Evolutionary conservation across 1,140 invertebrate species (phyloP).

Genomic region (Lycorma delicatula): DNA sequence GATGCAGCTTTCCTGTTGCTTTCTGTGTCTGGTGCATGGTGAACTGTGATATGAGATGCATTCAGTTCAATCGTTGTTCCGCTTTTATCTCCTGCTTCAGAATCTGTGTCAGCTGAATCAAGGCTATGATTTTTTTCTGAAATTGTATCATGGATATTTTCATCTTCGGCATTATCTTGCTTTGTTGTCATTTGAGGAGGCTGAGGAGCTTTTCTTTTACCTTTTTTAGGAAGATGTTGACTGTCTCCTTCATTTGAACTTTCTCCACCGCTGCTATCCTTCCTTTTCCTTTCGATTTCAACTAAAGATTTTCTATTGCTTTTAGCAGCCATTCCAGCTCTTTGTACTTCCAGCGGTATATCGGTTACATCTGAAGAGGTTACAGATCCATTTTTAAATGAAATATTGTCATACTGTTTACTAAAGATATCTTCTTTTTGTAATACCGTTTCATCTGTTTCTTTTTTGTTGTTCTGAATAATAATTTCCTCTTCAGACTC

Average conservation of each 20-base stretch:
- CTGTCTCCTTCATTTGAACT: constrained; percentile 18
- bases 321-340: constrained; percentile 56
- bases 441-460: constrained; percentile 18
- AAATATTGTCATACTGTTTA: constrained; percentile 26
- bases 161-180: constrained; percentile 13
- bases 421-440: constrained; percentile 14
- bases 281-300: constrained; percentile 27
- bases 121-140: constrained; percentile 19
- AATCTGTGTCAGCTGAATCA: constrained; percentile 40
- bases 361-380: constrained; percentile 23
- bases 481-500: no score
- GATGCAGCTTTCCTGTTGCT: constrained; percentile 69
- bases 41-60: constrained; percentile 62
- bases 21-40: constrained; percentile 51
- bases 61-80: constrained; percentile 56
- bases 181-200: constrained; percentile 41
- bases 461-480: constrained; percentile 16
- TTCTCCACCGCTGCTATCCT: constrained; percentile 22
- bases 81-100: constrained; percentile 34
- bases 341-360: constrained; percentile 58
- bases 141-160: constrained; percentile 22
- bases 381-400: not conserved
- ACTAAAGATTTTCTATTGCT: constrained; percentile 47
- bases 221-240: constrained; percentile 44
- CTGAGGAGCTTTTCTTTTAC: constrained; percentile 62